Base-by-base conservation (phyloP, 2,113 vertebrate genomes). In the Cyphomyrus discorhynchus region DNA sequence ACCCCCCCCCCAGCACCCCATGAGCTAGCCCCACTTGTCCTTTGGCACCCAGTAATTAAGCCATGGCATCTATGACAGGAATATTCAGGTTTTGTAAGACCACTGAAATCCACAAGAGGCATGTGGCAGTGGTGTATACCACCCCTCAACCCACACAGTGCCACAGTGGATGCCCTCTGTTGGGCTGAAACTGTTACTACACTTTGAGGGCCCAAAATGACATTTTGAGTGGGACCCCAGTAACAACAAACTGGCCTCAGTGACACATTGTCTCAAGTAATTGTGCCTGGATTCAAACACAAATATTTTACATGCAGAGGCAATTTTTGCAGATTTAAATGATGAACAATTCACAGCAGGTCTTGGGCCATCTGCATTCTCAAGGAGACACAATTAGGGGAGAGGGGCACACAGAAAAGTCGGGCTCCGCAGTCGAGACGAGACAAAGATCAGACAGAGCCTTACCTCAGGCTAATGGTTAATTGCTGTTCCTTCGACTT, bases 391-490 rank as follows among this genome's bases (percentile, higher is more conserved):
- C 19, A 46, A 84, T 47, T 47, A 84, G 31, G 62, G 74, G 74
- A 80, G 74, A 6, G 5, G 74, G 74, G 31, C 70, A n/a, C 19
- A 15, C 80, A 46, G 62, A 46, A 24, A 27, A 15, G 17, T 39
- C 31, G 5, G 77, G 19, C 46, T 87, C 39, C 49, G 17, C n/a
- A 35, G 27, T 80, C 1, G 9, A 39, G 49, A 35, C 1, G 13
- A n/a, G n/a, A 49, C 9, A 21, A 7, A 87, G 58, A 86, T 62
- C 17, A 87, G 85, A 77, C 49, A 45, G 9, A 49, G 70, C 89
- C 97, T 95, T 93, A 99, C 98, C 97, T 98, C 89, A 99, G 96
- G 89, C 94, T 98, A 92, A 99, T 96, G 90, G 96, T 96, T 92
- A 99, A 92, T 89, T 95, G 96, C 5, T 98, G 97, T 91, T 98